A percentile compares a stretch with the other conserved stretches of the same genome.
These are phyloP conservation scores for Petaurus breviceps DNA, from an alignment of 2,113 vertebrate genomes.

Conservation along the genomic window DNA sequence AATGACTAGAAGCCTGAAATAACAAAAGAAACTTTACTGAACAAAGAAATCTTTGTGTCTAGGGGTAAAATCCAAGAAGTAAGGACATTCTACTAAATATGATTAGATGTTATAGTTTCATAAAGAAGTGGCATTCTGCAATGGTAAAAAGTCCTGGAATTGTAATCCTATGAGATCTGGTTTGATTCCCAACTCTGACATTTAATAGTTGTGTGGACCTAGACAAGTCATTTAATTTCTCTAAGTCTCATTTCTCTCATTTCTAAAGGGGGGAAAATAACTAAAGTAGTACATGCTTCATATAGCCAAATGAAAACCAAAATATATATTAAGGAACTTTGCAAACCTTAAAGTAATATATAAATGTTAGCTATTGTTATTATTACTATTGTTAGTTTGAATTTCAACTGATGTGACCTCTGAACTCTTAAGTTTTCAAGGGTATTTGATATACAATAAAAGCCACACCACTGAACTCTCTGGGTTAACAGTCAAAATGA, in stretches of 20 bases:
- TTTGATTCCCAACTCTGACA: neutral
- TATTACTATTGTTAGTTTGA: conserved; percentile 7
- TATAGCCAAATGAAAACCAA: neutral
- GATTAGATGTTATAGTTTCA: neutral
- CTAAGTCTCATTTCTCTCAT: neutral
- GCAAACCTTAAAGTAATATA: neutral
- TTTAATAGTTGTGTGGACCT: neutral
- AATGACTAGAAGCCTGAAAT: neutral
- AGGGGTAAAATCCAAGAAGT: neutral
- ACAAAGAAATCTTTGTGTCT: neutral
- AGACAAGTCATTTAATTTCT: neutral
- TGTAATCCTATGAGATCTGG: neutral
- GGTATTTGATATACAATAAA: conserved; percentile 37
- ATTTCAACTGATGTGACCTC: neutral
- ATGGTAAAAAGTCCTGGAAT: neutral
- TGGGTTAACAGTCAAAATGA: neutral
- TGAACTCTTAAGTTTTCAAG: neutral
- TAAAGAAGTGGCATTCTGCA: neutral
- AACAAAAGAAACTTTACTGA: conserved; percentile 3
- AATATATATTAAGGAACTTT: neutral
- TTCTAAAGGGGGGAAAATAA: neutral
- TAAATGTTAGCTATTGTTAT: neutral
- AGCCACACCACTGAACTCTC: neutral
- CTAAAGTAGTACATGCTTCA: neutral
- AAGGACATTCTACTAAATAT: neutral